phyloP scores from a whole-genome alignment of 2,797 vertebrate genomes.

The Hippocampus kuda region DNA sequence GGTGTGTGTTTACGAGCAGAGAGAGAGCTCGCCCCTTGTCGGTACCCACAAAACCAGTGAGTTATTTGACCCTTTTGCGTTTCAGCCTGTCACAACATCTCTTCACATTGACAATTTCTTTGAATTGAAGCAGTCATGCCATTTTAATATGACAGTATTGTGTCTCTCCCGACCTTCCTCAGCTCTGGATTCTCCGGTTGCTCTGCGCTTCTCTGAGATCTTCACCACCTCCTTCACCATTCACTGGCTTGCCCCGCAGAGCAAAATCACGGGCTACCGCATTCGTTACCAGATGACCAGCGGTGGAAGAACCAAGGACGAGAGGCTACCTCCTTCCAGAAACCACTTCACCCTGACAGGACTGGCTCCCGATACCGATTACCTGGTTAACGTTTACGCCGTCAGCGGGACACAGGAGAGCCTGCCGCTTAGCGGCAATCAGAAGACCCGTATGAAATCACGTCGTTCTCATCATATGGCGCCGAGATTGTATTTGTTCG shows the following conservation, averaged over 20 bases:
- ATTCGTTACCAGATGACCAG: conserved; percentile 77
- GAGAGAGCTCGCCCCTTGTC: conserved; percentile 77
- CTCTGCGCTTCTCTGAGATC: conserved; percentile 84
- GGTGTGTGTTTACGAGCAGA: conserved; percentile 83
- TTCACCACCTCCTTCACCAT: conserved; percentile 86
- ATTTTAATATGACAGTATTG: background rate
- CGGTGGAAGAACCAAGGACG: conserved; percentile 75
- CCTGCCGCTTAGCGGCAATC: conserved; percentile 74
- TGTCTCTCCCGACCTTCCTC: background rate
- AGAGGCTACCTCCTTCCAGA: conserved; percentile 82
- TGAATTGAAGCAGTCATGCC: background rate
- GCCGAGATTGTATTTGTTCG: background rate
- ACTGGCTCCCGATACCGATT: conserved; percentile 79
- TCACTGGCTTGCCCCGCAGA: conserved; percentile 85
- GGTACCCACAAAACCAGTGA: conserved; percentile 83
- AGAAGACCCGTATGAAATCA: conserved; percentile 78
- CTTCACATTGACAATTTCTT: background rate
- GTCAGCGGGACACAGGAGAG: conserved; percentile 75
- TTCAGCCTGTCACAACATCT: no score
- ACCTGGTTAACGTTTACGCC: conserved; percentile 79
- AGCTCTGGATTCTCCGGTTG: conserved; percentile 85
- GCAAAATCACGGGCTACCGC: conserved; percentile 76
- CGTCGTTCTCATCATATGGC: background rate
- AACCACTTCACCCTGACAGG: conserved; percentile 89
- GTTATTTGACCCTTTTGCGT: conserved; percentile 13